Evolutionary conservation across 2,113 vertebrate genomes (phyloP).

Genomic region (Leucosticte australis): DNA sequence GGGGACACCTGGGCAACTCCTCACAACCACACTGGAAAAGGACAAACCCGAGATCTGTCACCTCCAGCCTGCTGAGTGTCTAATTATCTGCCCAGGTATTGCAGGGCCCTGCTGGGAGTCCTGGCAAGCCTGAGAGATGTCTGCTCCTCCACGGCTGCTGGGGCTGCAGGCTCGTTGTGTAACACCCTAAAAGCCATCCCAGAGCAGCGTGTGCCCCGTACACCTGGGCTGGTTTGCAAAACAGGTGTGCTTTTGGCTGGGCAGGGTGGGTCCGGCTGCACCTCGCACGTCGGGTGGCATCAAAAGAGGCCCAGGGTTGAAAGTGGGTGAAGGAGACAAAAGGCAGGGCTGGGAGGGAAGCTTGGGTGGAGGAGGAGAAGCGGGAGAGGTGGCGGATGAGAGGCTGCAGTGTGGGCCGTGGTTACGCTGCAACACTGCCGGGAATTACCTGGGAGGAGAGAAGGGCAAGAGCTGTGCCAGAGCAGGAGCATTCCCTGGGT

Average conservation of each 20-base stretch:
- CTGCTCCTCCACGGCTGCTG: not conserved
- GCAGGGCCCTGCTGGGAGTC: not conserved
- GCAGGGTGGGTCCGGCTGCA: slow-evolving; percentile 51
- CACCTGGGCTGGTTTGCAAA: slow-evolving; percentile 24
- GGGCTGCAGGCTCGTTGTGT: not conserved
- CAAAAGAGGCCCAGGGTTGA: slow-evolving; percentile 51
- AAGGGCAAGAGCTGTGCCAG: not conserved
- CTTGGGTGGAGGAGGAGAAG: slow-evolving; percentile 58
- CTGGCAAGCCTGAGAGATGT: not conserved
- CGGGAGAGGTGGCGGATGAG: slow-evolving; percentile 33
- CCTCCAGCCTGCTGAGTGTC: not conserved
- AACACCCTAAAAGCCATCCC: not conserved
- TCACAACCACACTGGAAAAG: not conserved
- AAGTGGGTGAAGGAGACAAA: slow-evolving; percentile 67
- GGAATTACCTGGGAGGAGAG: not conserved
- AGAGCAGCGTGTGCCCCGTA: not conserved
- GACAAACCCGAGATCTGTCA: not conserved
- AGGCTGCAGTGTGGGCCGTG: not conserved
- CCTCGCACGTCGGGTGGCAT: slow-evolving; percentile 26
- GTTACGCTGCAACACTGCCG: not conserved
- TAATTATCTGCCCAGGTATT: not conserved
- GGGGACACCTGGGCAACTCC: not conserved
- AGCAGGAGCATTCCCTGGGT: not conserved
- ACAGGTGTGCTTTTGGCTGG: slow-evolving; percentile 33
- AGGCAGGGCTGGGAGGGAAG: slow-evolving; percentile 60